Percentiles rank a stretch among this genome's conserved stretches.
Evolutionary conservation across 2,113 vertebrate species (phyloP).

Genomic region (Hyla sarda): DNA sequence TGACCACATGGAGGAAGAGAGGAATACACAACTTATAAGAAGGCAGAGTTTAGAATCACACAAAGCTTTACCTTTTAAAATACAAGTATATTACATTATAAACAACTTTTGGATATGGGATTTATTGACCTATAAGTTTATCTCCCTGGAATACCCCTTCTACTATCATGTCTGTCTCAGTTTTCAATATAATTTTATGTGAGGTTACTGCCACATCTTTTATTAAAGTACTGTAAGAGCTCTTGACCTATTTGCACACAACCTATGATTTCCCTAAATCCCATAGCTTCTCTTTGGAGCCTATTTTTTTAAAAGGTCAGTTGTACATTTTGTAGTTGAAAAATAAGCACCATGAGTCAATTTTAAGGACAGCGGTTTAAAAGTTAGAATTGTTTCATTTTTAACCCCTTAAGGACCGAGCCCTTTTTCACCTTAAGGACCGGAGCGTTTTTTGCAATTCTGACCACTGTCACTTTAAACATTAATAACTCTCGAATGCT

Average conservation of each 20-base stretch:
- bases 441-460: no score
- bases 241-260: slow-evolving; percentile 53
- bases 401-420: no score
- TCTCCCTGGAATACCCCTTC: neutral
- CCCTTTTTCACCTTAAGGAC: no score
- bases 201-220: slow-evolving; percentile 27
- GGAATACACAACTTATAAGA: no score
- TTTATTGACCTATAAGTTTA: no score
- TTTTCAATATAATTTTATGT: neutral
- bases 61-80: no score
- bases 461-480: no score
- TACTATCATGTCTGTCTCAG: neutral
- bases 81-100: no score
- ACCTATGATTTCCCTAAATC: slow-evolving; percentile 45
- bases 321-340: slow-evolving; percentile 42
- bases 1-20: no score
- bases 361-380: slow-evolving; percentile 31
- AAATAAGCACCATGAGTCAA: slow-evolving; percentile 13
- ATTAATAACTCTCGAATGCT: no score
- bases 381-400: neutral
- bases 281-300: slow-evolving; percentile 22
- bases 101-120: no score
- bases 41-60: no score
- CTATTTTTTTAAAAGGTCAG: slow-evolving; percentile 48
- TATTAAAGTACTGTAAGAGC: slow-evolving; percentile 11